A percentile compares a stretch with the other conserved stretches of the same genome.
Conservation (phyloP, 2,797 vertebrate species). For the Notamacropus eugenii region DNA sequence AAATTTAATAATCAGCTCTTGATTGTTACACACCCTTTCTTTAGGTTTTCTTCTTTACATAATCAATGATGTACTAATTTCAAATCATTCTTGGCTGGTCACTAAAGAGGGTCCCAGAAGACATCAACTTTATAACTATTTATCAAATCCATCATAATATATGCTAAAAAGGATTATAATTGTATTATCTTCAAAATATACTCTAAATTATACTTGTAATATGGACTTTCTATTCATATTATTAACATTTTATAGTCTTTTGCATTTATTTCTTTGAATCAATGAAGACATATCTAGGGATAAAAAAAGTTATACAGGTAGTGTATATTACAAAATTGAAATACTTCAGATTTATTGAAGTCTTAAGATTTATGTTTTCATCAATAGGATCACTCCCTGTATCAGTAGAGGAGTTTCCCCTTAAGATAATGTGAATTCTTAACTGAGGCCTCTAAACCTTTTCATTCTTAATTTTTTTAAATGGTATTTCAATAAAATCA, state of each 20-base stretch:
- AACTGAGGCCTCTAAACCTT: background rate
- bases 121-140: slow-evolving; percentile 1
- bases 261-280: background rate
- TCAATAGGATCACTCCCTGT: background rate
- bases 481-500: background rate
- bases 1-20: background rate
- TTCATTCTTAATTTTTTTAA: background rate
- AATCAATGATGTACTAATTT: slow-evolving; percentile 28
- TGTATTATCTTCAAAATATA: slow-evolving; percentile 26
- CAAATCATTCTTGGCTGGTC: background rate
- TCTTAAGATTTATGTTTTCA: slow-evolving; percentile 2
- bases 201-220: slow-evolving; percentile 1
- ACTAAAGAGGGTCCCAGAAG: background rate
- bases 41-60: slow-evolving; percentile 18
- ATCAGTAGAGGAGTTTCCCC: background rate
- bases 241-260: background rate
- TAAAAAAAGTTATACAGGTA: background rate
- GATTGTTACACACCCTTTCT: background rate
- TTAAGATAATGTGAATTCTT: background rate
- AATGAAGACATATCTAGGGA: background rate
- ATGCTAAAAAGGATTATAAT: background rate
- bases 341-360: background rate
- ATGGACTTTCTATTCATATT: background rate
- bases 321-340: background rate
- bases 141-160: background rate